phyloP scores from a whole-genome alignment of 2,113 vertebrate genomes.

The Rhabdomys dilectus region DNA sequence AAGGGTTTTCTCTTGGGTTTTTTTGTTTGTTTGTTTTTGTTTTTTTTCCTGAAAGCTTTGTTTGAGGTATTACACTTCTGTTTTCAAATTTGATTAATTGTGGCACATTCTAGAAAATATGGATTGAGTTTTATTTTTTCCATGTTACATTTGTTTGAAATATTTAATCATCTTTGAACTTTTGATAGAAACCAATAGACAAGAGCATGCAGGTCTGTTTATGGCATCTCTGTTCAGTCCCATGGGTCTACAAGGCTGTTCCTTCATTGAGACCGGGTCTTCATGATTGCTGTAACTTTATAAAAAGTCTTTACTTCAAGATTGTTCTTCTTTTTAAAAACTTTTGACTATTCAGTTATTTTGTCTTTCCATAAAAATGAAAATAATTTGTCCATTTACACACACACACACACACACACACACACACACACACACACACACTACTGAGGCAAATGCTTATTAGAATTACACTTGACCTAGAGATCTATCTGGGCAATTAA shows the following conservation, averaged over 20 bases:
- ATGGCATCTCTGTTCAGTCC: background rate
- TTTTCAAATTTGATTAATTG: conserved; percentile 23
- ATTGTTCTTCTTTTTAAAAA: background rate
- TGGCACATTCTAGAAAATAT: background rate
- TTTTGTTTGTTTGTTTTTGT: too few relatives aligned
- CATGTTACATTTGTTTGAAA: conserved; percentile 25
- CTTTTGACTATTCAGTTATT: background rate
- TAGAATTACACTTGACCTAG: background rate
- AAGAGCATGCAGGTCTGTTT: background rate
- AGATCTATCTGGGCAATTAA: background rate
- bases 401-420: background rate
- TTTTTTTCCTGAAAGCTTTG: background rate
- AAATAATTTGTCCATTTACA: background rate
- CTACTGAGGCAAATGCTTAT: background rate
- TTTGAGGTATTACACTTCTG: background rate
- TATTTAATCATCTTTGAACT: background rate
- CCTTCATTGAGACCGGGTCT: background rate
- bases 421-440: background rate
- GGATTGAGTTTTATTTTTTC: background rate
- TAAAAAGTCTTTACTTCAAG: background rate
- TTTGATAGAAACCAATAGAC: background rate
- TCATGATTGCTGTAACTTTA: background rate
- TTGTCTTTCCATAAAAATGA: background rate
- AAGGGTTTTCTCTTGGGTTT: conserved; percentile 21
- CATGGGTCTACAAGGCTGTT: background rate